Conservation (phyloP, 2,113 vertebrate genomes). For the Sander vitreus region DNA sequence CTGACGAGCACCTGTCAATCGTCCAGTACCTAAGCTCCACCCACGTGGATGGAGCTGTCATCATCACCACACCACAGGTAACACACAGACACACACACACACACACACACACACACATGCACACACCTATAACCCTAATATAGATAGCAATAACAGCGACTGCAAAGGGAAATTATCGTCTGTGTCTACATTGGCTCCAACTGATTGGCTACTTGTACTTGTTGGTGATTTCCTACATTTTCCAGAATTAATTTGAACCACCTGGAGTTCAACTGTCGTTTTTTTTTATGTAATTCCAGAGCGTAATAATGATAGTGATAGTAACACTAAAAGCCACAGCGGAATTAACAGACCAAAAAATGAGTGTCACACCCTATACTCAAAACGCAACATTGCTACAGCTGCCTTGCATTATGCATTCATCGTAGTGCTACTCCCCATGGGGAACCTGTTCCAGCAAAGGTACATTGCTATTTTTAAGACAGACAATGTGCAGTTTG, state of each 20-base stretch:
- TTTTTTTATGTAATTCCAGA: not conserved
- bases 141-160: not conserved
- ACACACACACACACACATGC: not conserved
- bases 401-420: not conserved
- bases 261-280: not conserved
- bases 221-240: not conserved
- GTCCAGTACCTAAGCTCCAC: slow-evolving; percentile 92
- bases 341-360: not conserved
- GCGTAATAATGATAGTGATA: not conserved
- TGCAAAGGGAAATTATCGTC: not conserved
- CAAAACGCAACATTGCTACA: not conserved
- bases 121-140: not conserved
- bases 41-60: slow-evolving; percentile 88
- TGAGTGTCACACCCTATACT: not conserved
- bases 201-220: not conserved
- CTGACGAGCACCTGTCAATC: slow-evolving; percentile 93
- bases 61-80: slow-evolving; percentile 97
- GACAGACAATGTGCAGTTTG: not conserved
- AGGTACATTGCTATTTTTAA: not conserved
- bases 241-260: too few species aligned
- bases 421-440: not conserved
- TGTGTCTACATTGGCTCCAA: not conserved
- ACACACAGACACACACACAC: not conserved
- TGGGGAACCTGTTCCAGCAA: not conserved
- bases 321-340: not conserved